Conservation (phyloP, 92 coral and sea anemone genomes). For the Palythoa caribaeorum region DNA sequence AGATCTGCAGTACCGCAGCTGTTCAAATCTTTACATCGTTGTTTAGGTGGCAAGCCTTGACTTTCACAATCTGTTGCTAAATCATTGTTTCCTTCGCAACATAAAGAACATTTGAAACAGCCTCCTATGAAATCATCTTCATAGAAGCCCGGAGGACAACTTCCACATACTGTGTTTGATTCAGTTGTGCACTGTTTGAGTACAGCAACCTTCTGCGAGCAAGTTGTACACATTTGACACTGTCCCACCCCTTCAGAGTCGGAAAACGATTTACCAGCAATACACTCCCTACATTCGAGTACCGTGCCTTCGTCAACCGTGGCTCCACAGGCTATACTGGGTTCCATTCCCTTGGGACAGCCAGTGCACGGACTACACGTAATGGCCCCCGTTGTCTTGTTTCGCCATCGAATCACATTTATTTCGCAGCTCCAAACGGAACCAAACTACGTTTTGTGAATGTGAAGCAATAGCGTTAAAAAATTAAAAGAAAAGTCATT, state of each 20-base stretch:
- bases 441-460: background rate
- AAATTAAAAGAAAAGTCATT: too few relatives aligned
- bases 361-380: background rate
- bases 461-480: background rate
- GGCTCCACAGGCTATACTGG: slow-evolving; percentile 22
- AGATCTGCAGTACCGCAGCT: background rate
- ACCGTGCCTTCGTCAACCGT: slow-evolving; percentile 15
- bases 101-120: slow-evolving; percentile 38
- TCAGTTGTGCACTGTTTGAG: slow-evolving; percentile 8
- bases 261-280: slow-evolving; percentile 9
- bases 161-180: slow-evolving; percentile 26
- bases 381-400: background rate
- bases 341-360: slow-evolving; percentile 37
- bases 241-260: slow-evolving; percentile 17
- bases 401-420: too few relatives aligned
- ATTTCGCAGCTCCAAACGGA: background rate
- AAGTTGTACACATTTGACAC: slow-evolving; percentile 22
- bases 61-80: background rate
- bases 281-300: background rate
- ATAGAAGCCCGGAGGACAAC: slow-evolving; percentile 24
- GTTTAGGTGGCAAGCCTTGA: slow-evolving; percentile 11
- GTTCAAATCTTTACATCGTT: slow-evolving; percentile 26
- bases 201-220: background rate
- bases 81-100: slow-evolving; percentile 21
- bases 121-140: slow-evolving; percentile 11